Conservation (phyloP, 2,888 invertebrate species). For the Penaeus monodon region DNA sequence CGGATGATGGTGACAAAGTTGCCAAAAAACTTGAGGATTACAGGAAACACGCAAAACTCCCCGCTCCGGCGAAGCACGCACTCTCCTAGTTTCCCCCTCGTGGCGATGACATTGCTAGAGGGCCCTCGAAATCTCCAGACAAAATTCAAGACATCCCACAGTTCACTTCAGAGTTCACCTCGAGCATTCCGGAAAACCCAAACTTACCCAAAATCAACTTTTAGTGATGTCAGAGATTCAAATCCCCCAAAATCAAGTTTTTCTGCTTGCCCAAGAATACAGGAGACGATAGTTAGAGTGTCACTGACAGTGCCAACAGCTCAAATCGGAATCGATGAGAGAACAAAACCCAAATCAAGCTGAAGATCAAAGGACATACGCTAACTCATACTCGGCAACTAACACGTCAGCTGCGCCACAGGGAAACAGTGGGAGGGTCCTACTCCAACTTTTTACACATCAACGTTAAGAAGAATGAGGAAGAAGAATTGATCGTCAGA, state of each 20-base stretch:
- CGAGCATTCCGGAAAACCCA: conserved; percentile 27
- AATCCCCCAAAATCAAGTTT: conserved; percentile 25
- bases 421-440: conserved; percentile 45
- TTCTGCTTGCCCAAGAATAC: not conserved
- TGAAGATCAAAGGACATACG: conserved; percentile 89
- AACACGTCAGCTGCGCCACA: conserved; percentile 72
- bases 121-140: conserved; percentile 48
- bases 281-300: conserved; percentile 31
- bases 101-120: conserved; percentile 25
- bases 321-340: conserved; percentile 52
- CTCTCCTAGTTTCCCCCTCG: conserved; percentile 56
- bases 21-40: conserved; percentile 61
- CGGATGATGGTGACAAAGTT: conserved; percentile 53
- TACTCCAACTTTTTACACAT: conserved; percentile 55
- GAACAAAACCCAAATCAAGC: conserved; percentile 83
- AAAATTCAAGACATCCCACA: conserved; percentile 19
- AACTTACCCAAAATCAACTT: conserved; percentile 27
- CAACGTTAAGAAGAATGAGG: conserved; percentile 78
- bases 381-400: conserved; percentile 78
- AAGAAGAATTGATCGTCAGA: conserved; percentile 88
- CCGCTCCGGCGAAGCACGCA: conserved; percentile 52
- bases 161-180: conserved; percentile 18
- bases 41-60: conserved; percentile 52
- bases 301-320: conserved; percentile 50
- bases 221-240: conserved; percentile 41